phyloP scores from a whole-genome alignment of 2,113 vertebrate genomes.

The Tringa solitaria region DNA sequence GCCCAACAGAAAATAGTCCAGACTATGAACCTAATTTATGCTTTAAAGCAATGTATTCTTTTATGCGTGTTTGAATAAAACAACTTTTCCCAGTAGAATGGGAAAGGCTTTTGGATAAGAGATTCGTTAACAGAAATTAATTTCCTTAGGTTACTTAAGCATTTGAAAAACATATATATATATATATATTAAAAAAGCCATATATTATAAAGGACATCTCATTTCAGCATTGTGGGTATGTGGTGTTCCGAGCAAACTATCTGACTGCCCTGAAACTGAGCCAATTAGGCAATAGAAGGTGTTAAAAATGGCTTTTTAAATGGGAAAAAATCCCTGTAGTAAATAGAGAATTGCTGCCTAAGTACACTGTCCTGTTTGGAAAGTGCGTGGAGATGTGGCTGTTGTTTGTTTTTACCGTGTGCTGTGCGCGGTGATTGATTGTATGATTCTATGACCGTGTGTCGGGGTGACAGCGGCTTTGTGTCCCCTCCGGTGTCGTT shows the following conservation, averaged over 20 bases:
- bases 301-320: not conserved
- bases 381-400: not conserved
- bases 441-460: no score
- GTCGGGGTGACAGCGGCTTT: accelerated
- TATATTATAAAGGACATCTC: not conserved
- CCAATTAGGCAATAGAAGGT: accelerated
- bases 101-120: not conserved
- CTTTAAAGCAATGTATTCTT: not conserved
- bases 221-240: not conserved
- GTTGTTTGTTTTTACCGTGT: no score
- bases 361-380: not conserved
- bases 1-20: not conserved
- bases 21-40: not conserved
- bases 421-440: accelerated
- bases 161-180: not conserved
- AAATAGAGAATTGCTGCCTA: not conserved
- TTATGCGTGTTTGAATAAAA: not conserved
- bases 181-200: not conserved
- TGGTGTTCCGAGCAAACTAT: not conserved
- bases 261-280: not conserved
- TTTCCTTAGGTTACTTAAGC: not conserved
- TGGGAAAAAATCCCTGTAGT: not conserved
- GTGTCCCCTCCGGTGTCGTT: not conserved
- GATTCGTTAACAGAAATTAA: not conserved
- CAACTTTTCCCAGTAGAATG: not conserved